Evolutionary conservation across 2,797 vertebrate species (phyloP).

Genomic region (Pempheris klunzingeri): DNA sequence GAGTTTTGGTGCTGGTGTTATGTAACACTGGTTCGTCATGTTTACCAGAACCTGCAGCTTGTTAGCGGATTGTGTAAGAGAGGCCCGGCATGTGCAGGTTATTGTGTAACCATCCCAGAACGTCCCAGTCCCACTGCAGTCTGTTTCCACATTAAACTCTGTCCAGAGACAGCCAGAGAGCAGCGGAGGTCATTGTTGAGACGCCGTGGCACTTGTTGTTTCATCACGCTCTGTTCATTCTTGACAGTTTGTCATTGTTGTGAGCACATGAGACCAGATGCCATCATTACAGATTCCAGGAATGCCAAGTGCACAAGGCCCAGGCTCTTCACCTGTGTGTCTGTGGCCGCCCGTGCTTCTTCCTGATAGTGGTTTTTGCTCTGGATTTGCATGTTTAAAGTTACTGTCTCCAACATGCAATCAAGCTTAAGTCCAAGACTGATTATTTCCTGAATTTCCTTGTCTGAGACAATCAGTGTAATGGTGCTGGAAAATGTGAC

Average conservation of each 20-base stretch:
- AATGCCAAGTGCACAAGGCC: constrained; percentile 18
- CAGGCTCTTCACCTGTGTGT: constrained; percentile 22
- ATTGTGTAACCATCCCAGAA: constrained; percentile 62
- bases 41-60: constrained; percentile 67
- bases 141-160: constrained; percentile 47
- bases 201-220: constrained; percentile 42
- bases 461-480: constrained; percentile 24
- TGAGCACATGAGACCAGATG: constrained; percentile 43
- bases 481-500: constrained; percentile 38
- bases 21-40: constrained; percentile 57
- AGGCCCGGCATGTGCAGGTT: constrained; percentile 29
- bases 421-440: constrained; percentile 19
- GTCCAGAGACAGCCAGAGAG: constrained; percentile 36
- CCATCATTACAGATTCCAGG: constrained; percentile 35
- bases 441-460: constrained; percentile 16
- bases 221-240: constrained; percentile 21
- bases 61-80: constrained; percentile 61
- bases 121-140: constrained; percentile 22
- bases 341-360: constrained; percentile 17
- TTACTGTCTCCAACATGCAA: background rate
- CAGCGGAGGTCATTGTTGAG: constrained; percentile 71
- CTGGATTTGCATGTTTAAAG: constrained; percentile 1
- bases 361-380: constrained; percentile 3
- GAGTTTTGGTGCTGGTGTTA: constrained; percentile 64
- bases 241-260: constrained; percentile 39